phyloP scores from a whole-genome alignment of 2,888 invertebrate species.

The Tryphoninae sp. region DNA sequence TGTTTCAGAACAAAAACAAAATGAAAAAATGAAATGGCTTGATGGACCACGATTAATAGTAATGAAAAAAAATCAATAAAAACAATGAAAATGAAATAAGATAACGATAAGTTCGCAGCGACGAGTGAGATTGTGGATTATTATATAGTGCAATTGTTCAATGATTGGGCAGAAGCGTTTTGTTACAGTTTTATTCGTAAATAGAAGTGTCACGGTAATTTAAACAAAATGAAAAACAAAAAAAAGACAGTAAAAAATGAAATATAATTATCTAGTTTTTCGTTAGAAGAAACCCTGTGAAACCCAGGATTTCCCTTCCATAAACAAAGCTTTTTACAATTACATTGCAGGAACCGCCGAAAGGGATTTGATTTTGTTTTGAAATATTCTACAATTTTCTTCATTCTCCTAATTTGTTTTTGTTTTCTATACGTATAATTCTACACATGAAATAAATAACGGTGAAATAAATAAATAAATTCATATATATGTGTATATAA shows the following conservation, averaged over 20 bases:
- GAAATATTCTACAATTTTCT: constrained; percentile 34
- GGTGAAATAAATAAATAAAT: constrained; percentile 47
- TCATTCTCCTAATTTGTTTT: neutral
- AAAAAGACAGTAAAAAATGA: constrained; percentile 49
- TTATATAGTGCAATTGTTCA: constrained; percentile 58
- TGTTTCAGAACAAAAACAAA: constrained; percentile 34
- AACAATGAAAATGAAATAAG: constrained; percentile 12
- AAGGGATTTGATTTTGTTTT: constrained; percentile 28
- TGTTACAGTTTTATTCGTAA: constrained; percentile 61
- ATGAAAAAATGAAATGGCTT: constrained; percentile 45
- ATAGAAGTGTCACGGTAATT: constrained; percentile 57
- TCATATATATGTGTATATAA: constrained; percentile 22
- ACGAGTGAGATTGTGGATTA: constrained; percentile 48
- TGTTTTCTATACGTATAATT: constrained; percentile 50
- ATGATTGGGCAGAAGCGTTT: constrained; percentile 55
- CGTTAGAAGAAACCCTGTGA: neutral
- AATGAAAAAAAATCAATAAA: constrained; percentile 31
- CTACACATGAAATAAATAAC: constrained; percentile 56
- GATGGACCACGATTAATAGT: constrained; percentile 59
- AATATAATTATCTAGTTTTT: constrained; percentile 24
- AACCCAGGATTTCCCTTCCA: neutral
- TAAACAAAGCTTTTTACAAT: neutral
- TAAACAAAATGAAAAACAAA: constrained; percentile 37
- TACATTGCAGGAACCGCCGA: constrained; percentile 24
- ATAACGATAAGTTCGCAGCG: constrained; percentile 34